Percentiles rank a stretch among this genome's conserved stretches.
Conservation (phyloP, 53 echinoderm and acorn worm genomes). For the Crossaster papposus region DNA sequence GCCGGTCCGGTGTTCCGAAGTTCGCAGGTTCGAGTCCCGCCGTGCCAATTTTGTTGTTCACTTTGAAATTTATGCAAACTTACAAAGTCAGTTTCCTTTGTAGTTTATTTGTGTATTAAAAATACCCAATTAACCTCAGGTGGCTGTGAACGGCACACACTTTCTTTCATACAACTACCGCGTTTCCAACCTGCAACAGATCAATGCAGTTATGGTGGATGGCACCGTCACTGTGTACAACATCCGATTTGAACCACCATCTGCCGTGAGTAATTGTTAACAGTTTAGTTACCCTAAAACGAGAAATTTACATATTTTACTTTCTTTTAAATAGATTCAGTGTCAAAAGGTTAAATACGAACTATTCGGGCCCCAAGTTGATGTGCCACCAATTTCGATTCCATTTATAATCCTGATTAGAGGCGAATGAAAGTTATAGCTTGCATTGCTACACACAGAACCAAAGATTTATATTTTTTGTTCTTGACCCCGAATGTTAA, state of each 20-base stretch:
- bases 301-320: neutral
- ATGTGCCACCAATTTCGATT: no score
- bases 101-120: neutral
- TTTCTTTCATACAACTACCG: constrained; percentile 85
- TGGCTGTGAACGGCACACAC: constrained; percentile 92
- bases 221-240: constrained; percentile 77
- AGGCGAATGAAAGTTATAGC: no score
- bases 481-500: no score
- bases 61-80: no score
- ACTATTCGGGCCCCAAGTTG: no score
- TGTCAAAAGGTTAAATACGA: neutral
- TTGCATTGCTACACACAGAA: no score
- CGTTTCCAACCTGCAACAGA: constrained; percentile 68
- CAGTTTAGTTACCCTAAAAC: neutral
- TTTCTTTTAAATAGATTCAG: neutral
- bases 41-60: no score
- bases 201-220: constrained; percentile 74
- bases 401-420: no score
- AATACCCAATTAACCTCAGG: constrained; percentile 38
- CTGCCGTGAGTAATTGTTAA: constrained; percentile 5
- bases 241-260: constrained; percentile 70
- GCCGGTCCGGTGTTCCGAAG: no score
- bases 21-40: no score
- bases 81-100: no score
- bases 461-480: no score